These are phyloP conservation scores for Lepidurus arcticus DNA, from an alignment of 1,140 invertebrate species.

Conservation along the genomic window DNA sequence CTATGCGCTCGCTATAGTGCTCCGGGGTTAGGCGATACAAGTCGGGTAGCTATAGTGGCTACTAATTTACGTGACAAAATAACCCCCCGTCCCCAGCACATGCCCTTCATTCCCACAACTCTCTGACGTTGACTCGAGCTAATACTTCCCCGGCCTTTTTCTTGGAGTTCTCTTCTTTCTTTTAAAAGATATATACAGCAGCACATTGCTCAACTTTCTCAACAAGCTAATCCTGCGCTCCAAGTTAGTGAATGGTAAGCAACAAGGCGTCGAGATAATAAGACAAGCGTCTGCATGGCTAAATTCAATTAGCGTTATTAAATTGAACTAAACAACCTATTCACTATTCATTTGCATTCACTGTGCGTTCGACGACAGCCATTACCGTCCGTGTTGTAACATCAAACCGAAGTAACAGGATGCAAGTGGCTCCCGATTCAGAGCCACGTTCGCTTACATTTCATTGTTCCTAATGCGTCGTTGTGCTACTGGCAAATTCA, in stretches of 20 bases:
- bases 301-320: neutral
- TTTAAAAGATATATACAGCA: neutral
- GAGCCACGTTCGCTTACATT: no score
- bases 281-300: no score
- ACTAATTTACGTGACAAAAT: conserved; percentile 10
- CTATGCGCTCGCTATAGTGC: neutral
- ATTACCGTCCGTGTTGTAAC: no score
- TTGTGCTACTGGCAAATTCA: no score
- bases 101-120: neutral
- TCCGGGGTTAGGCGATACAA: neutral
- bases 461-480: no score
- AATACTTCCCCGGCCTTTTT: neutral
- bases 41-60: neutral
- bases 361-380: no score
- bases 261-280: no score
- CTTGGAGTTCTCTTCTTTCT: neutral
- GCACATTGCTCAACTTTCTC: neutral
- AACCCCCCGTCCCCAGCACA: neutral
- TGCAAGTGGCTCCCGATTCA: no score
- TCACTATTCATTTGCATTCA: no score
- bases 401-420: no score
- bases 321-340: neutral
- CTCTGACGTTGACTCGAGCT: neutral
- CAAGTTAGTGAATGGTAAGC: no score
- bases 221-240: neutral